Evolutionary conservation across 1,140 invertebrate species (phyloP).

Genomic region (Doryteuthis pealeii): DNA sequence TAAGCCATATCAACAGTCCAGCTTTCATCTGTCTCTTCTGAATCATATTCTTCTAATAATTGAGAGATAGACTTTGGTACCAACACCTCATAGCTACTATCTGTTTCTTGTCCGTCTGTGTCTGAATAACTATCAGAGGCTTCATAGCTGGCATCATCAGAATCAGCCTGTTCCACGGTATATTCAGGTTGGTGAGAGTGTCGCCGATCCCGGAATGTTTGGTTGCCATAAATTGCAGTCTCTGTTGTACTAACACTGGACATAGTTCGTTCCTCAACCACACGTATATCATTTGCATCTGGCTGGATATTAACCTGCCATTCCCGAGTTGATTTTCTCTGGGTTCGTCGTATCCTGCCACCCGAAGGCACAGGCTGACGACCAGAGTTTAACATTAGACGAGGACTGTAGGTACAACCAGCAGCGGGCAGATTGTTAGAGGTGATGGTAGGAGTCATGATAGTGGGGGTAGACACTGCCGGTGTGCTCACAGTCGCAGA

Average conservation of each 20-base stretch:
- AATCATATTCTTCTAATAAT: slow-evolving; percentile 26
- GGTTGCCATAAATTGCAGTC: not conserved
- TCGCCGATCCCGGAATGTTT: not conserved
- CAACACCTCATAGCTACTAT: slow-evolving; percentile 24
- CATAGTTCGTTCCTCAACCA: not conserved
- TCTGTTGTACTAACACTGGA: not conserved
- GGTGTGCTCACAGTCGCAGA: too few relatives aligned
- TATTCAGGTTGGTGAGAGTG: not conserved
- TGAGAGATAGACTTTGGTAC: slow-evolving; percentile 23
- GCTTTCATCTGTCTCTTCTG: slow-evolving; percentile 25
- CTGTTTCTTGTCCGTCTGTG: slow-evolving; percentile 18
- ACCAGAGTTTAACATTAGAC: too few relatives aligned
- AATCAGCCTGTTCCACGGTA: not conserved
- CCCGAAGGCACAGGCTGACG: too few relatives aligned
- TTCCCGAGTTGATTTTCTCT: too few relatives aligned
- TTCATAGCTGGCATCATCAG: slow-evolving; percentile 13
- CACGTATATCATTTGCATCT: too few relatives aligned
- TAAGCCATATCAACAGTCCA: slow-evolving; percentile 27
- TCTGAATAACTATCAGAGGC: slow-evolving; percentile 18
- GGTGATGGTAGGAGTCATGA: too few relatives aligned
- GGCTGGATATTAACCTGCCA: too few relatives aligned
- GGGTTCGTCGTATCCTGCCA: too few relatives aligned
- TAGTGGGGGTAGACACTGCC: too few relatives aligned
- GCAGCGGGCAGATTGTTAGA: too few relatives aligned
- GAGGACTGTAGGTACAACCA: too few relatives aligned